A percentile compares a stretch with the other conserved stretches of the same genome.
phyloP scores from a whole-genome alignment of 2,888 invertebrate genomes.

The Biston stratarius region DNA sequence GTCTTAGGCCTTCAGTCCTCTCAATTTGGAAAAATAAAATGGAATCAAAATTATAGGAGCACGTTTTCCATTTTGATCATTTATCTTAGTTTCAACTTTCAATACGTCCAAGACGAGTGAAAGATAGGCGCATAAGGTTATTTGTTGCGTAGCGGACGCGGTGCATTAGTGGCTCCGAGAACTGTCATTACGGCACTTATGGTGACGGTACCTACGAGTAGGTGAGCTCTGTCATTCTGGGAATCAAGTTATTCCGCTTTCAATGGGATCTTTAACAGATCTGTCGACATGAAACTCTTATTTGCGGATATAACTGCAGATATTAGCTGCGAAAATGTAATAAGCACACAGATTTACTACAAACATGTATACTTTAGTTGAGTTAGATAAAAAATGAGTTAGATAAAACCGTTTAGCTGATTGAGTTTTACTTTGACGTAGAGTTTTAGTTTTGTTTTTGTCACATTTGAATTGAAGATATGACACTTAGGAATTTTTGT shows the following conservation, averaged over 20 bases:
- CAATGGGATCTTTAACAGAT: constrained; percentile 26
- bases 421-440: too few relatives aligned
- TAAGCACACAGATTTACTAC: too few relatives aligned
- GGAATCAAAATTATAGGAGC: background rate
- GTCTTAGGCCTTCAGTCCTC: too few relatives aligned
- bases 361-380: too few relatives aligned
- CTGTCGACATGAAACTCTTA: constrained; percentile 8
- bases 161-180: constrained; percentile 62
- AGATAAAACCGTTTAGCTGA: too few relatives aligned
- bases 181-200: constrained; percentile 62
- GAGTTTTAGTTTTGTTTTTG: too few relatives aligned
- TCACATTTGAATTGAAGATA: too few relatives aligned
- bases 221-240: constrained; percentile 19
- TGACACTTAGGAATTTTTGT: too few relatives aligned
- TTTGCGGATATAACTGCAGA: constrained; percentile 3
- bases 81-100: background rate
- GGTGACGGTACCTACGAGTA: constrained; percentile 35
- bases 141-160: constrained; percentile 51
- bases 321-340: background rate
- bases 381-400: too few relatives aligned
- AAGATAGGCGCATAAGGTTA: constrained; percentile 38
- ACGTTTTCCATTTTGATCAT: background rate
- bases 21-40: background rate
- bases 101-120: constrained; percentile 32
- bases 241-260: constrained; percentile 18